Base-by-base conservation (phyloP, 2,888 invertebrate genomes). In the Hofmannophila pseudospretella region DNA sequence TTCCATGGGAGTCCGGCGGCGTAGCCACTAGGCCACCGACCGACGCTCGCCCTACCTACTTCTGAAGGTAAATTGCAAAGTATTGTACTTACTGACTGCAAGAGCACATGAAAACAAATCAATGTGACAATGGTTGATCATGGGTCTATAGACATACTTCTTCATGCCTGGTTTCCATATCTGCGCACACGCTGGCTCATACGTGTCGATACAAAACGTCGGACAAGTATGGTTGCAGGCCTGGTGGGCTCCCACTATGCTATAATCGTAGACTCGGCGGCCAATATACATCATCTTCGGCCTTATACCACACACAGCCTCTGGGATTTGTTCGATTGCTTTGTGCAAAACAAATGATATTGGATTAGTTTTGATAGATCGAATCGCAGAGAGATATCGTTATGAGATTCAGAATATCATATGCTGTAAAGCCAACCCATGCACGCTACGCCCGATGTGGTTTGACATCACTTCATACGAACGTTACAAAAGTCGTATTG, bases 101-200 rank as follows among this genome's bases (percentile, higher is more conserved):
- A 67, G 36, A 7, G 70, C 61, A 45, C 84, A 85, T 1, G 84
- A 85, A 26, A 64, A 67, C 53, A 84, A 43, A 34, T 85, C 84
- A n/a, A 82, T 66, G 42, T 85, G 84, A 39, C 84, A 85, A 40
- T 85, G 84, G 43, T 85, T 85, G 32, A 85, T 56, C 75, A 84
- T 80, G 0, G 71, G 52, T 16, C 62, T 58, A 26, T 41, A 51
- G 0, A 22, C 48, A 23, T 39, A 65, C 0, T 31, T 28, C 3
- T 32, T 20, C 54, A 49, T 58, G 12, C 12, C 22, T 1, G 42
- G 45, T 2, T 50, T 52, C 70, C 66, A 76, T 25, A 82, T 75
- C 35, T 64, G 47, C 3, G 79, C 82, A 38, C 84, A 85, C 1
- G 66, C 77, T 0, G 84, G 84, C 2, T 71, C 66, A 44, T 82